Evolutionary conservation across 2,797 vertebrate genomes (phyloP).

Genomic region (Sebastes vulpes): DNA sequence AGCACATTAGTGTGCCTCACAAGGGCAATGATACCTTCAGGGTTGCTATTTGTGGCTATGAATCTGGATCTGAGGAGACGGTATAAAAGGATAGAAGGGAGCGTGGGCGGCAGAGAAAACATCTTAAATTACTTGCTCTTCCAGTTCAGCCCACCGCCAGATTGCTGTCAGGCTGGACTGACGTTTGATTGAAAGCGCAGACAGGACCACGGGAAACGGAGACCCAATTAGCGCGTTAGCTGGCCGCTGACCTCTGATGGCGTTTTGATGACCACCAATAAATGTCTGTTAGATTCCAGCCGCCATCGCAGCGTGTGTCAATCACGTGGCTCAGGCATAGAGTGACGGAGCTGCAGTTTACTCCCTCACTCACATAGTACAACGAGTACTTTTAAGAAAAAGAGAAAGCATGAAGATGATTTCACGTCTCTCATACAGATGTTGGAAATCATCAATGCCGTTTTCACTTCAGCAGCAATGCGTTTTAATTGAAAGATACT

Average conservation of each 20-base stretch:
- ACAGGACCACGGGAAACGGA: conserved; percentile 29
- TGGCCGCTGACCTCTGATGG: conserved; percentile 57
- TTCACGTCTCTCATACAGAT: not conserved
- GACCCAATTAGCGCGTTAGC: conserved; percentile 66
- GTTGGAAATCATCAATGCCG: conserved; percentile 13
- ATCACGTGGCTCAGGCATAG: conserved; percentile 10
- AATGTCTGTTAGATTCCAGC: conserved; percentile 55
- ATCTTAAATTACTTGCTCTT: conserved; percentile 63
- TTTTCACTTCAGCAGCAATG: conserved; percentile 24
- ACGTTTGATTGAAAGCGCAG: conserved; percentile 64
- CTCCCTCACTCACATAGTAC: not conserved
- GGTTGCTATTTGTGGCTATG: conserved; percentile 50
- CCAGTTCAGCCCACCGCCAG: conserved; percentile 40
- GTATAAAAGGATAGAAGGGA: conserved; percentile 24
- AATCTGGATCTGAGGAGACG: conserved; percentile 37
- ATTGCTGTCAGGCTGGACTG: conserved; percentile 47
- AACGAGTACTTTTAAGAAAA: not conserved
- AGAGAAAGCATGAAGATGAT: not conserved
- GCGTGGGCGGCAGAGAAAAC: conserved; percentile 50
- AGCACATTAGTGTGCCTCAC: conserved; percentile 40
- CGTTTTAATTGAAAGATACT: conserved; percentile 59
- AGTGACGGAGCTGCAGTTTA: conserved; percentile 21
- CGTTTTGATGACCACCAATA: conserved; percentile 69
- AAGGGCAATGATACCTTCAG: conserved; percentile 54
- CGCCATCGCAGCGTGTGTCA: conserved; percentile 23